These are phyloP conservation scores for Euura saliciscinereae DNA, from an alignment of 1,140 invertebrate species.

Conservation along the genomic window DNA sequence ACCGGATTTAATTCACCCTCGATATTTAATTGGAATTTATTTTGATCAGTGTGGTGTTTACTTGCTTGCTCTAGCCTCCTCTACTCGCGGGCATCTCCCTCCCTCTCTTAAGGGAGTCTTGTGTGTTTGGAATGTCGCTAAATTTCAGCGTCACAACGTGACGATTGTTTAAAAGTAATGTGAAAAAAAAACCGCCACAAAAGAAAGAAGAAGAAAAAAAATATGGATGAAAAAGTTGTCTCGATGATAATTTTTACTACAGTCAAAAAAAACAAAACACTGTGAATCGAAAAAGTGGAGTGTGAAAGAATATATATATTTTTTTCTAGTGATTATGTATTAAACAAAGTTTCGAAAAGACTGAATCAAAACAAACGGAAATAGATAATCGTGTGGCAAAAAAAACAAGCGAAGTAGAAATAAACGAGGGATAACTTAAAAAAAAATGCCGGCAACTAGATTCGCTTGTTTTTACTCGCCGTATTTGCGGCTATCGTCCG, in stretches of 20 bases:
- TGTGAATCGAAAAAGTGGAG: background rate
- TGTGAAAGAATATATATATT: background rate
- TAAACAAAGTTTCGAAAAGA: no score
- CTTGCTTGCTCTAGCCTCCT: slow-evolving; percentile 45
- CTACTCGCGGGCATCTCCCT: slow-evolving; percentile 25
- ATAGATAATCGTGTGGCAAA: background rate
- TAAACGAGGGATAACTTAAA: slow-evolving; percentile 19
- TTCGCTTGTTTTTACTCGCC: background rate
- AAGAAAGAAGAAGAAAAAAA: background rate
- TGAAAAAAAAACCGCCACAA: background rate
- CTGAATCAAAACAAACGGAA: no score
- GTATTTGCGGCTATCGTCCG: no score
- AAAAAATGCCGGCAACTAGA: slow-evolving; percentile 44
- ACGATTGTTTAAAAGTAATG: background rate
- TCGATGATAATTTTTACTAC: no score
- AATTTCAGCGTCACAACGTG: background rate
- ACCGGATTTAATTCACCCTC: background rate
- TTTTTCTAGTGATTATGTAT: no score
- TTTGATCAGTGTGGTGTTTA: slow-evolving; percentile 62
- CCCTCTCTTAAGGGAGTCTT: slow-evolving; percentile 3
- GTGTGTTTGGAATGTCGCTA: background rate
- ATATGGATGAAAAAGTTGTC: background rate
- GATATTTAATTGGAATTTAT: slow-evolving; percentile 22
- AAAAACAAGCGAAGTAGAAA: background rate
- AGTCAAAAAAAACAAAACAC: background rate